These are phyloP conservation scores for Allacma fusca DNA, from an alignment of 2,888 invertebrate genomes.

Conservation along the genomic window DNA sequence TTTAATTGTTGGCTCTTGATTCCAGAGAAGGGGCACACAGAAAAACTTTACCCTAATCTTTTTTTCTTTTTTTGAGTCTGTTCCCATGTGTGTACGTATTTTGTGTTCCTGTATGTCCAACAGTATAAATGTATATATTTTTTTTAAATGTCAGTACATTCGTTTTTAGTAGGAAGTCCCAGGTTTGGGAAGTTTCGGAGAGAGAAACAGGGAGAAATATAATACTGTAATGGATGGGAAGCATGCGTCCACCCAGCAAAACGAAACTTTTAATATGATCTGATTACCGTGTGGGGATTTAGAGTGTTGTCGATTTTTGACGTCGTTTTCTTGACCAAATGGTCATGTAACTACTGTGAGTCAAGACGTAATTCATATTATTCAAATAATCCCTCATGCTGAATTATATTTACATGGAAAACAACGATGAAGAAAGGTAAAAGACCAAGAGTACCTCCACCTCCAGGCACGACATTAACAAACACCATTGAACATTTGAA, in stretches of 20 bases:
- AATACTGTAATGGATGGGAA: neutral
- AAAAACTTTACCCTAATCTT: too few species aligned
- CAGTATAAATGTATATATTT: too few species aligned
- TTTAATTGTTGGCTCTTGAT: too few species aligned
- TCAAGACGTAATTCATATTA: slow-evolving; percentile 18
- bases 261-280: slow-evolving; percentile 1
- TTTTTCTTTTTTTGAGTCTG: too few species aligned
- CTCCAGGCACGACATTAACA: slow-evolving; percentile 25
- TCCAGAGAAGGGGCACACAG: too few species aligned
- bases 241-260: neutral
- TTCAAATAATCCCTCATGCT: slow-evolving; percentile 21
- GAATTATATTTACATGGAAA: slow-evolving; percentile 13
- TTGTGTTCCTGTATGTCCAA: too few species aligned
- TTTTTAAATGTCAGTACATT: neutral
- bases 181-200: too few species aligned
- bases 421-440: slow-evolving; percentile 6
- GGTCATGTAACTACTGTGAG: slow-evolving; percentile 13
- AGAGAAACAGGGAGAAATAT: neutral
- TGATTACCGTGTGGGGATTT: slow-evolving; percentile 17
- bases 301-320: slow-evolving; percentile 24
- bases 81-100: too few species aligned
- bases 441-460: slow-evolving; percentile 3
- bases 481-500: slow-evolving; percentile 17
- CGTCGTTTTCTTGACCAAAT: slow-evolving; percentile 31
- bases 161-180: too few species aligned